Evolutionary conservation across 2,113 vertebrate genomes (phyloP), one percentile per base, ranked within the genome.

Genomic region (Porphyrio hochstetteri): DNA sequence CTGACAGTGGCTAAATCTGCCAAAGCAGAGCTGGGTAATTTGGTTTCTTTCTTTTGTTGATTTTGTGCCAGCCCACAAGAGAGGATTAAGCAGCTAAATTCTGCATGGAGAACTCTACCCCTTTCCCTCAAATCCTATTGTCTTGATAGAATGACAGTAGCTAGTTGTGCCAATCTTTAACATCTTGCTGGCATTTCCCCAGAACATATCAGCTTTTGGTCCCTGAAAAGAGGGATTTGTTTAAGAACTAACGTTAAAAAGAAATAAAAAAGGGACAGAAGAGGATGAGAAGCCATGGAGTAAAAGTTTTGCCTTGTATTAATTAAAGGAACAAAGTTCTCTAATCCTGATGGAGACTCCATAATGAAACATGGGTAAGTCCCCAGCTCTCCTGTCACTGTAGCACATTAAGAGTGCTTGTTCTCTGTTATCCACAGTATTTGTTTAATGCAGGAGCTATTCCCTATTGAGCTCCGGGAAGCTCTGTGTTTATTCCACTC

Each of bases 31-130:
- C 98, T 96, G 98, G 98, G 98, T 98, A 99, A 99, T 99, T 99
- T 99, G 98, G 98, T 98, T 99, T 98, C 98, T 98, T 99, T 99
- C 98, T 98, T 99, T 98, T 98, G 98, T 97, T 98, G 98, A 99
- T 98, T 98, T 97, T 96, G 98, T 98, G 99, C 98, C 99, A 99
- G 98, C 98, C 97, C 98, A 98, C 98, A 98, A 98, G 99, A 98
- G 98, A 98, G 97, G 99, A 99, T 99, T 99, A 99, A 98, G 98
- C 97, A 98, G 97, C 98, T 98, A 98, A 98, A 98, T 98, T 98
- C 97, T 98, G 98, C 98, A 97, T 97, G 97, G 98, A 98, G 98
- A 98, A 96, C 98, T 98, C 98, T 98, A 98, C 97, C 95, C 98
- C 97, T 93, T 97, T 97, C 20, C 57, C 97, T 98, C 95, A 95